phyloP scores from a whole-genome alignment of 2,797 vertebrate genomes.

The Aldrovandia affinis region DNA sequence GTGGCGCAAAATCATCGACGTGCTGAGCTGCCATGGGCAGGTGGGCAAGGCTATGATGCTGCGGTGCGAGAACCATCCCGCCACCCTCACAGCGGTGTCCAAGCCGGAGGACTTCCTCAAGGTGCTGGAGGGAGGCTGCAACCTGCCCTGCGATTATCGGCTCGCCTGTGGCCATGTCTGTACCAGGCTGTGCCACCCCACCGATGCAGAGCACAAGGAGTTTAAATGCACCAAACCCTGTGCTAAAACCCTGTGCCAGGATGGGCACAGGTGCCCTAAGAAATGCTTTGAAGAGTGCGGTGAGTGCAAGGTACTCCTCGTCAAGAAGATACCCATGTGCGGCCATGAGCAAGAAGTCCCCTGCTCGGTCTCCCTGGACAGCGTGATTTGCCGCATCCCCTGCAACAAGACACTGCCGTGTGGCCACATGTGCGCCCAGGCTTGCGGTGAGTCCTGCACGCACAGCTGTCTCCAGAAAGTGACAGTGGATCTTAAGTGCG shows the following conservation, averaged over 20 bases:
- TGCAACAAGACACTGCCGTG: constrained; percentile 41
- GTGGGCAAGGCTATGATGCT: constrained; percentile 36
- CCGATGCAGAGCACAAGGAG: constrained; percentile 40
- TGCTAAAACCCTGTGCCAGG: constrained; percentile 20
- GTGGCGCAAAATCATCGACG: constrained; percentile 43
- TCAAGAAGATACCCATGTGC: constrained; percentile 42
- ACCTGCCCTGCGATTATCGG: constrained; percentile 39
- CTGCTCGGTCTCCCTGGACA: constrained; percentile 29
- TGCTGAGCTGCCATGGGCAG: constrained; percentile 27
- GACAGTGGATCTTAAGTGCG: constrained; percentile 33
- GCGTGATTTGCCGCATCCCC: constrained; percentile 34
- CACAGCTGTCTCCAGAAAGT: constrained; percentile 36
- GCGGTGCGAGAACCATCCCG: constrained; percentile 47
- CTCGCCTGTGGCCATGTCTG: constrained; percentile 48
- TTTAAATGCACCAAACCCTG: constrained; percentile 40
- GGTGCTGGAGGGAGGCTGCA: constrained; percentile 48
- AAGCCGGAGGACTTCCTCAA: constrained; percentile 39
- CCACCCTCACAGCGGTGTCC: constrained; percentile 26
- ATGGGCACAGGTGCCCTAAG: constrained; percentile 42
- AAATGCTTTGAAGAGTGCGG: constrained; percentile 37
- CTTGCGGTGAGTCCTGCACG: constrained; percentile 41
- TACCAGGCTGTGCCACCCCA: constrained; percentile 41
- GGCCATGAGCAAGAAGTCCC: constrained; percentile 46
- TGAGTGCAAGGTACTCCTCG: constrained; percentile 34
- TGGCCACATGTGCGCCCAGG: constrained; percentile 42